phyloP scores from a whole-genome alignment of 2,797 vertebrate genomes.

The Clarias laeviceps region DNA sequence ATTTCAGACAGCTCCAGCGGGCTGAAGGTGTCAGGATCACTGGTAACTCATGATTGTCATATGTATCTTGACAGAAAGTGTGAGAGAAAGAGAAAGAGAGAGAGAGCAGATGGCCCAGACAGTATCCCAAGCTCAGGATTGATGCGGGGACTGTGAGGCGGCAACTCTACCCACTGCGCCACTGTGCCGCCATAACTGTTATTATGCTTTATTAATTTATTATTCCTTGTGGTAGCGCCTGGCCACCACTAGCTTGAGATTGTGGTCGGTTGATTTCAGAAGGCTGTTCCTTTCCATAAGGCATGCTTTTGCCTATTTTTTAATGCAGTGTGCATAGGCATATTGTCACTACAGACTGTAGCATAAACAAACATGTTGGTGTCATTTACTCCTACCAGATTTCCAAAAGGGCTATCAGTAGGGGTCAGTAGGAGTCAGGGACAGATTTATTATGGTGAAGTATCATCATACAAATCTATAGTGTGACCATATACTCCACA shows the following conservation, averaged over 20 bases:
- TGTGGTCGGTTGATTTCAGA: background rate
- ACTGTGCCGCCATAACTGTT: background rate
- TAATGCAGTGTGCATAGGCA: background rate
- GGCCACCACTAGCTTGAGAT: background rate
- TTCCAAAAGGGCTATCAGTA: background rate
- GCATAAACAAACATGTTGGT: background rate
- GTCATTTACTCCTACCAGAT: background rate
- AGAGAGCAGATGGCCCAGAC: too few relatives aligned
- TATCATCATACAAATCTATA: background rate
- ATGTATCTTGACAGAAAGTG: too few relatives aligned
- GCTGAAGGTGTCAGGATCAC: too few relatives aligned
- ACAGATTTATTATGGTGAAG: background rate
- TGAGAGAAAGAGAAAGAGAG: too few relatives aligned
- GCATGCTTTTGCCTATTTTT: background rate
- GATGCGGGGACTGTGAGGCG: background rate
- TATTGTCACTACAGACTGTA: background rate
- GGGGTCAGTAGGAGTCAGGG: background rate
- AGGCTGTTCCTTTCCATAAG: background rate
- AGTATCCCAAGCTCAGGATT: background rate
- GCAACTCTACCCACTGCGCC: background rate
- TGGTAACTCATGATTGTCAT: too few relatives aligned
- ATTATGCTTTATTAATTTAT: background rate
- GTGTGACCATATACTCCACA: too few relatives aligned
- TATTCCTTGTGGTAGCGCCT: constrained; percentile 6
- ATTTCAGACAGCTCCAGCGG: too few relatives aligned